Evolutionary conservation across 2,797 vertebrate species (phyloP), one percentile per base, ranked within the genome.

Genomic region (Thripadectes ignobilis): DNA sequence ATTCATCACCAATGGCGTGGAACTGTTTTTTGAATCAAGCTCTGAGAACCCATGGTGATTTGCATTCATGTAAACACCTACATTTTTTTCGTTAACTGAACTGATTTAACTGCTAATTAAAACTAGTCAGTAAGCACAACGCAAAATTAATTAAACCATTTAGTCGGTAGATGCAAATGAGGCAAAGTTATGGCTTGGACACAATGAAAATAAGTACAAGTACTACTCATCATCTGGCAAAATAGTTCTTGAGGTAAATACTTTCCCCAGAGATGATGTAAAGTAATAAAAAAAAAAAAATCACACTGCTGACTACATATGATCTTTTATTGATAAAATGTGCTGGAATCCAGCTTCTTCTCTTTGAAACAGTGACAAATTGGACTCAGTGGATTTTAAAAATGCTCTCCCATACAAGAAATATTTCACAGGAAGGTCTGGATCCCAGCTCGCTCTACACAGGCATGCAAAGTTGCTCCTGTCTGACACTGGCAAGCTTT

Each of bases 41-140:
- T 93, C 91, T 66, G 58, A 97, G 94, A 98, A 96, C 88, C 57
- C 97, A 91, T 89, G 92, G 57, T 87, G 88, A 97, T 98, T 98
- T 98, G 97, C 92, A 97, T 97, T 97, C 96, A 90, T 97, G 96
- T 96, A 98, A 98, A 98, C 91, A 97, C 97, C 97, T 97, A 97
- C 93, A 93, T 96, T 97, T 97, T 97, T 96, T 96, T 95, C 0
- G 45, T 97, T 98, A 98, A 98, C 96, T 96, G 97, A 98, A 97
- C 96, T 97, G 97, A 98, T 98, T 98, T 98, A 98, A 98, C 97
- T 97, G 97, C 97, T 98, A 98, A 98, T 98, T 98, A 98, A 98
- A 98, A 98, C 94, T 97, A 98, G 96, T 97, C 97, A 97, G 97
- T 98, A 98, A 98, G 97, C 97, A 98, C 97, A 97, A 98, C 73